Base-by-base conservation (phyloP, 2,888 invertebrate species). In the Ectemnius continuus region DNA sequence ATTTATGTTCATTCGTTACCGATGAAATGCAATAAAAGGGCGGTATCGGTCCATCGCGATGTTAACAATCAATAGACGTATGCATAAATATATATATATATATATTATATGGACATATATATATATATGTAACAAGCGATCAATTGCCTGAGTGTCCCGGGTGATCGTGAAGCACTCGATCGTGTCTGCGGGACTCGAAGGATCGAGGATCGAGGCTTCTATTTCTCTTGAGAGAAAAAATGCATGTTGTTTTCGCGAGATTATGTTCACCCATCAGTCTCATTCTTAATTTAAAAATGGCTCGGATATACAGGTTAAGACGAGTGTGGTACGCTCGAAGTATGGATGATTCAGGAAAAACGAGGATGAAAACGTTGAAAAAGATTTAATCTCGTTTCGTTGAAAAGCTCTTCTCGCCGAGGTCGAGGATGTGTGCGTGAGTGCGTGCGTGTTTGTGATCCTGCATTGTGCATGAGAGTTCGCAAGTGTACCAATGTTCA, bases 11-110 rank as follows among this genome's bases (percentile, higher is more conserved):
- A 76, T 73, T 60, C 63, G 67, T 75, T 67, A 75, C 73, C 71
- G 77, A 75, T 74, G 70, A 82, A 82, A 82, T 82, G 82, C 82
- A 82, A 81, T 56, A 58, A 58, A 67, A 58, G 23, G 13, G 72
- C 74, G 81, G 70, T 67, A 73, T 69, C 70, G 68, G 26, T 69
- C 74, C 73, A 72, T 75, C 70, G 67, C 73, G 79, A 79, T 76
- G 70, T 70, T 72, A 73, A 76, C 70, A 57, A 59, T 71, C 61
- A 67, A 65, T 26, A 47, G 52, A 28, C 48, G 59, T 65, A 48
- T 59, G 52, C 65, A 67, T 23, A 23, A 23, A 23, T 23, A 57
- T 68, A 68, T 47, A 47, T 47, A 47, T 4, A 47, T 47, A 47
- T 47, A 47, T 47, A 47, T 47, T 47, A 47, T 47, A 47, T 47